Percentiles rank a stretch among this genome's conserved stretches.
phyloP scores from a whole-genome alignment of 2,888 invertebrate genomes.

The Strigamia crassipes region DNA sequence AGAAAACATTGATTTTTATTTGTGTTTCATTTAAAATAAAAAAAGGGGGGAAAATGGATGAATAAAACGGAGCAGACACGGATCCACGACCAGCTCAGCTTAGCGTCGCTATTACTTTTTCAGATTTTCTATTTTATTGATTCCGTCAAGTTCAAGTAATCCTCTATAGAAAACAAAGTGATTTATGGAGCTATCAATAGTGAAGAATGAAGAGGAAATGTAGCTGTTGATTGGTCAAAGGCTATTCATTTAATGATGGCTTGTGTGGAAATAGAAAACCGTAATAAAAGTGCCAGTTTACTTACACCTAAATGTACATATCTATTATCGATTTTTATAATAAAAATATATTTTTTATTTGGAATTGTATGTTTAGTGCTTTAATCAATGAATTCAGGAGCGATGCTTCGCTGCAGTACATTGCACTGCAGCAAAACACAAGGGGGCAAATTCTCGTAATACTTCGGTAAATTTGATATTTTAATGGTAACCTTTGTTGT shows the following conservation, averaged over 20 bases:
- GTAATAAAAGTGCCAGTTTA: not conserved
- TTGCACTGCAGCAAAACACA: no score
- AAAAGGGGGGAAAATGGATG: not conserved
- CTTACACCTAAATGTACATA: no score
- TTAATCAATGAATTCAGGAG: no score
- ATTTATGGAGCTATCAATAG: constrained; percentile 7
- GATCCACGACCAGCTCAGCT: not conserved
- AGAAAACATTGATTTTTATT: not conserved
- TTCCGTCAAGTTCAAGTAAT: not conserved
- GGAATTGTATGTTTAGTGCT: no score
- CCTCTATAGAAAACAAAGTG: constrained; percentile 14
- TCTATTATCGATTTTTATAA: not conserved
- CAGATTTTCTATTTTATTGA: constrained; percentile 21
- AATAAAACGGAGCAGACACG: constrained; percentile 10
- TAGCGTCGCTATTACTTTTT: not conserved
- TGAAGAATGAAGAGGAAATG: constrained; percentile 7
- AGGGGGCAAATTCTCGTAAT: no score
- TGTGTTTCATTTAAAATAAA: not conserved
- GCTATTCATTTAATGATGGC: not conserved
- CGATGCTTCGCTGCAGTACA: no score
- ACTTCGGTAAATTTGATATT: no score
- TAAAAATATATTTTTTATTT: not conserved
- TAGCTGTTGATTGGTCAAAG: constrained; percentile 19
- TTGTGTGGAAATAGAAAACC: not conserved
- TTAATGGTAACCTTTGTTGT: no score